Conservation (phyloP, 53 echinoderm and acorn worm species). For the Paelopatides confundens region DNA sequence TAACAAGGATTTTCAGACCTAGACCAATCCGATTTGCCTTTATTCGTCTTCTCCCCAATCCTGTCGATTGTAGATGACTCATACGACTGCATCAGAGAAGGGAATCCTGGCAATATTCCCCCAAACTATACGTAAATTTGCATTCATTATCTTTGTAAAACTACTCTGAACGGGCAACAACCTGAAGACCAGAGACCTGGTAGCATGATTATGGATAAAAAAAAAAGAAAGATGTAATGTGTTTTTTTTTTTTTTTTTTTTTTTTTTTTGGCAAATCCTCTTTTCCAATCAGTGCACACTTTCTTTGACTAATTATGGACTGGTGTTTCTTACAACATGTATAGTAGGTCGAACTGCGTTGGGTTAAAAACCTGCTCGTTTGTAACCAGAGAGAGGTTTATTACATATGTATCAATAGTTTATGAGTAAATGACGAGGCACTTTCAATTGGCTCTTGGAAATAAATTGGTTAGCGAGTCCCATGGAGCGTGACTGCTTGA, state of each 20-base stretch:
- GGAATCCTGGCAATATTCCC: constrained; percentile 17
- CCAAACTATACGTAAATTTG: constrained; percentile 27
- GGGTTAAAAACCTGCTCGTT: constrained; percentile 28
- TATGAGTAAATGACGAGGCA: constrained; percentile 40
- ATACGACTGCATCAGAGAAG: background rate
- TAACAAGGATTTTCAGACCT: background rate
- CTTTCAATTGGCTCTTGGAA: background rate
- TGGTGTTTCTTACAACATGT: constrained; percentile 36
- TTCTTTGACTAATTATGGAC: constrained; percentile 16
- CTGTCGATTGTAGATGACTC: background rate
- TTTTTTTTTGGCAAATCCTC: background rate
- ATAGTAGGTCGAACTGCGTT: constrained; percentile 29
- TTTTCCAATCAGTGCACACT: constrained; percentile 45
- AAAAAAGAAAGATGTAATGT: background rate
- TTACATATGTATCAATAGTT: constrained; percentile 40
- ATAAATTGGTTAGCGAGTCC: constrained; percentile 15
- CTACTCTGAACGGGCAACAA: constrained; percentile 12
- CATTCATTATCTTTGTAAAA: constrained; percentile 17
- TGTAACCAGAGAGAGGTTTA: constrained; percentile 35
- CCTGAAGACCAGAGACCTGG: constrained; percentile 24
- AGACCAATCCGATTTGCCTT: background rate
- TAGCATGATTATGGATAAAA: background rate
- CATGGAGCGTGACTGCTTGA: constrained; percentile 25
- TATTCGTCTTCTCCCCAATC: background rate
- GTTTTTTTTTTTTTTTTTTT: too few relatives aligned